A percentile compares a stretch with the other conserved stretches of the same genome.
Conservation (phyloP, 2,888 invertebrate genomes). For the Cantharis rufa region DNA sequence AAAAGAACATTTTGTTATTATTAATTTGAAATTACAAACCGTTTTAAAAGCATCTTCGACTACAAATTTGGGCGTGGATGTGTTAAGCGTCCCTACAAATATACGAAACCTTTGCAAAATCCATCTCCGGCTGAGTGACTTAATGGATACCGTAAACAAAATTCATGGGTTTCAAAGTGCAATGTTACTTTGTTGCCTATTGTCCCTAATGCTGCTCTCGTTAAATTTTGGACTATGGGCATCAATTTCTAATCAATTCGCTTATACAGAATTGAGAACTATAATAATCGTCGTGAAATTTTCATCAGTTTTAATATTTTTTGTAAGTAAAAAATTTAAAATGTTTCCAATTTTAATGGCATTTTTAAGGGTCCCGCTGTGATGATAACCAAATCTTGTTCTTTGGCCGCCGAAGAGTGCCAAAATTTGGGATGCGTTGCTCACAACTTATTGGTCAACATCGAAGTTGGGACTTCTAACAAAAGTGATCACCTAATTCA, state of each 20-base stretch:
- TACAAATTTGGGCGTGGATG: neutral
- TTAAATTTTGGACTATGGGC: constrained; percentile 7
- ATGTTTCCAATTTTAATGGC: neutral
- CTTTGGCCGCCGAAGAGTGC: neutral
- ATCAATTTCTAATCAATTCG: neutral
- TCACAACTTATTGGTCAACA: neutral
- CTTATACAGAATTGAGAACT: neutral
- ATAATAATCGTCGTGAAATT: neutral
- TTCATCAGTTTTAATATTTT: neutral
- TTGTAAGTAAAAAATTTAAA: neutral
- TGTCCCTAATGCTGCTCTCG: neutral
- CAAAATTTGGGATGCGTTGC: neutral
- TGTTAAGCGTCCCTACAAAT: neutral
- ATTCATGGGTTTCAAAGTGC: constrained; percentile 4
- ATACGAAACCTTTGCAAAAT: constrained; percentile 5
- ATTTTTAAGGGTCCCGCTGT: neutral
- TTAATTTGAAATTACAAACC: neutral
- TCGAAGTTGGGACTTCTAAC: neutral
- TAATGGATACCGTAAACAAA: constrained; percentile 1
- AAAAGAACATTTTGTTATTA: neutral
- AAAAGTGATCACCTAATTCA: neutral
- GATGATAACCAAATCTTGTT: constrained; percentile 1
- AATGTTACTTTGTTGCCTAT: neutral
- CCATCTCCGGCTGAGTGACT: neutral
- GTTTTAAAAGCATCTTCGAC: neutral